These are phyloP conservation scores for Leptodactylus fallax DNA, from an alignment of 2,797 vertebrate genomes.

Conservation along the genomic window DNA sequence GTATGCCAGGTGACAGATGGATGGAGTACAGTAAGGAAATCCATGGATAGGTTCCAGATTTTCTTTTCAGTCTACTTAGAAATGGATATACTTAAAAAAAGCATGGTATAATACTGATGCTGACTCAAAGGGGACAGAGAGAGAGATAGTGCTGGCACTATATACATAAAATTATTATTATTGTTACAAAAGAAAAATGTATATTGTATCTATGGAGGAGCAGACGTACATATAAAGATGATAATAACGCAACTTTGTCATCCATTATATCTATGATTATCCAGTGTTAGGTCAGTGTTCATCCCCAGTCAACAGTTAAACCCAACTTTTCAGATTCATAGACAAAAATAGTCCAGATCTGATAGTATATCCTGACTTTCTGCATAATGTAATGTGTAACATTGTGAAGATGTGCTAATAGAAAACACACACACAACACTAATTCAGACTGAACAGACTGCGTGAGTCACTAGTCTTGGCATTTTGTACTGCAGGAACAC, in stretches of 20 bases:
- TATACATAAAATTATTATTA: too few species aligned
- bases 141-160: not conserved
- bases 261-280: not conserved
- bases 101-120: too few species aligned
- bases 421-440: not conserved
- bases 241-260: not conserved
- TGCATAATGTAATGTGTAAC: not conserved
- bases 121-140: not conserved
- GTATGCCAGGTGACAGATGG: constrained; percentile 1
- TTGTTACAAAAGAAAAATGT: too few species aligned
- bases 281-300: not conserved
- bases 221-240: too few species aligned
- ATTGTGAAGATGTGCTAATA: not conserved
- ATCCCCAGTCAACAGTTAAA: not conserved
- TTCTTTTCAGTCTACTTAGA: not conserved
- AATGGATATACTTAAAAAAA: not conserved
- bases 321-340: not conserved
- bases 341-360: not conserved
- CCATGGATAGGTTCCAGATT: not conserved
- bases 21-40: constrained; percentile 14
- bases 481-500: constrained; percentile 18
- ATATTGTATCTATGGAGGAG: too few species aligned
- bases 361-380: not conserved
- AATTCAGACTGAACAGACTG: constrained; percentile 34
- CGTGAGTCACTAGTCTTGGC: constrained; percentile 32